Conservation (phyloP, 2,113 vertebrate species). For the Datnioides undecimradiatus region DNA sequence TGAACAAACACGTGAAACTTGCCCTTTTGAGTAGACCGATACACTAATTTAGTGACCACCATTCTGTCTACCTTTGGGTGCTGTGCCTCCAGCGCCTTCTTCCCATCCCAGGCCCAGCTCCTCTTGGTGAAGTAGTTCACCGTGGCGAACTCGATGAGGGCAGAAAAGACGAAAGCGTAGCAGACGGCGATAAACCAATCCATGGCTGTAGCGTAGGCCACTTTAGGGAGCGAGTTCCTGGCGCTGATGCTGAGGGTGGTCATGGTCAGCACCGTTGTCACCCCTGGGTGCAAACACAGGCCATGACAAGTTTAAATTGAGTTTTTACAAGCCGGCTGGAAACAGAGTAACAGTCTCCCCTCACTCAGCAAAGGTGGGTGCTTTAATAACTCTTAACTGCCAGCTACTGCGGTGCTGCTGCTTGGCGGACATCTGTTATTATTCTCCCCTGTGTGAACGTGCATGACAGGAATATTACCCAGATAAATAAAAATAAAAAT, state of each 20-base stretch:
- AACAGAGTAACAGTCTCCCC: background rate
- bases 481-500: constrained; percentile 26
- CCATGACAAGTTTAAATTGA: constrained; percentile 3
- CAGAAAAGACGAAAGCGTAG: constrained; percentile 97
- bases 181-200: constrained; percentile 99
- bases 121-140: constrained; percentile 99
- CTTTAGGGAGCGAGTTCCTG: constrained; percentile 96
- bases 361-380: constrained; percentile 18
- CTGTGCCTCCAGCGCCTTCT: constrained; percentile 94
- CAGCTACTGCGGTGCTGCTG: constrained; percentile 10
- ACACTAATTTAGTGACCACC: background rate
- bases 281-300: constrained; percentile 83
- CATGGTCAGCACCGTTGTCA: constrained; percentile 98
- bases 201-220: constrained; percentile 98
- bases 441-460: constrained; percentile 19
- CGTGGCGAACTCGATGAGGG: constrained; percentile 96
- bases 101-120: constrained; percentile 99
- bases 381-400: constrained; percentile 48
- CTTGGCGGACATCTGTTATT: constrained; percentile 9
- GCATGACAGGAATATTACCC: constrained; percentile 29
- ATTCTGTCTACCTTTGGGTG: constrained; percentile 91
- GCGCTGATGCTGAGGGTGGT: constrained; percentile 98
- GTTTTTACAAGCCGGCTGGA: constrained; percentile 11
- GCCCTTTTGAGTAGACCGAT: no score
- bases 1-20: no score